Base-by-base conservation (phyloP, 2,888 invertebrate species). In the Sinelater perroti region DNA sequence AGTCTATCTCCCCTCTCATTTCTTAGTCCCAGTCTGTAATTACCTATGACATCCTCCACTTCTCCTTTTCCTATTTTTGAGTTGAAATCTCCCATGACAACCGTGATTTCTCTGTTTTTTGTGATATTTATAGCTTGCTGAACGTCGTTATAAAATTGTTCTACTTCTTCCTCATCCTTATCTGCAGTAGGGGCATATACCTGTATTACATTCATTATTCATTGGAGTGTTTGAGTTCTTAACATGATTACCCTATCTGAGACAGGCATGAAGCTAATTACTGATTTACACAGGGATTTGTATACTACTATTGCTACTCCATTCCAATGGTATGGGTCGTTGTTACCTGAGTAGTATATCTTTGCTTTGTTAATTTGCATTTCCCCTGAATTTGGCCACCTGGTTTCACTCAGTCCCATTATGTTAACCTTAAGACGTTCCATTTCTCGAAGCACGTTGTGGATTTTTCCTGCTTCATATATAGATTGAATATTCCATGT, bases 261-360 rank as follows among this genome's bases (percentile, higher is more conserved):
- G 8, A 46, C 20, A 11, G 46, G 31, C 11, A 20, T 31, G 18
- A 46, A 46, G 33, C 21, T 46, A 7, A 21, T 17, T 14, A 46
- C 31, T 18, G n/a, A 17, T 20, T 28, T 46, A 14, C 14, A 11
- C 3, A 16, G 14, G 4, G 13, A 14, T 38, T 38, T 38, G 20
- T 38, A 10, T 20, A 47, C 47, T 33, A 46, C 18, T 24, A 24
- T 17, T 35, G 28, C 35, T 14, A 45, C 53, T 18, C 44, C 42
- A 53, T 42, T 30, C 14, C 31, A 14, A 20, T 53, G 45, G 7
- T 13, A 13, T 21, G 7, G 10, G 24, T 61, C 36, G 8, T 53
- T 35, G 38, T 38, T 58, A 16, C 54, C 16, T 16, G 47, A 53
- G 36, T 47, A 44, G 33, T 57, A 60, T 8, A 57, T 45, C 30